Base-by-base conservation (phyloP, 2,113 vertebrate genomes). In the Chaetops frenatus region DNA sequence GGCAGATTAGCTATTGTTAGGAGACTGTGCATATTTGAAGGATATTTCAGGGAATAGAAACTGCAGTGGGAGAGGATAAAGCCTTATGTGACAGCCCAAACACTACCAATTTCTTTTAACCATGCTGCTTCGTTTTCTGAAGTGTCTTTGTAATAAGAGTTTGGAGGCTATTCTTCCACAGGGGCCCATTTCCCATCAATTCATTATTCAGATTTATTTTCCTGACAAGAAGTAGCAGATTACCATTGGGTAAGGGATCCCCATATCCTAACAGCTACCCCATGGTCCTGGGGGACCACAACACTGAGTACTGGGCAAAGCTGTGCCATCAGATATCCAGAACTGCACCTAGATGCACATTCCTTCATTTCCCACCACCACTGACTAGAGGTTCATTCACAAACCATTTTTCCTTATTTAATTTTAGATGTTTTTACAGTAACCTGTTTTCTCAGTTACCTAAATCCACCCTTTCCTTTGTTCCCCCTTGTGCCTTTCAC, bases 291-390 rank as follows among this genome's bases (percentile, higher is more conserved):
- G 6, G 20, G 42, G 6, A 57, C 10, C 23, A 21, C 15, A 4
- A 3, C 20, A 36, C 16, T 11, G 24, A 18, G 70, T 10, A 5
- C 11, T 18, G 40, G 8, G 10, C 22, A 48, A 40, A 92, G 31
- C 48, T 45, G 21, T 27, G 29, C 36, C 29, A 36, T 18, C 61
- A 50, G 21, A 21, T 2, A 47, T 13, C 9, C 56, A 82, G 22
- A 64, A 31, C 12, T 35, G 3, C 7, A 29, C 1, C 0, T 1
- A 56, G 48, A 42, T 7, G 77, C 0, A 7, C 0, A 3, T 31
- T 56, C 38, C 53, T 45, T 60, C 18, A 17, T 19, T 24, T n/a
- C 45, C 35, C 25, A 51, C 60, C 12, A 45, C 11, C 35, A 12
- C 15, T 22, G 21, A 33, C 47, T 23, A 3, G 29, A 48, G 16